Conservation (phyloP, 2,113 vertebrate species). For the Raja brachyura region DNA sequence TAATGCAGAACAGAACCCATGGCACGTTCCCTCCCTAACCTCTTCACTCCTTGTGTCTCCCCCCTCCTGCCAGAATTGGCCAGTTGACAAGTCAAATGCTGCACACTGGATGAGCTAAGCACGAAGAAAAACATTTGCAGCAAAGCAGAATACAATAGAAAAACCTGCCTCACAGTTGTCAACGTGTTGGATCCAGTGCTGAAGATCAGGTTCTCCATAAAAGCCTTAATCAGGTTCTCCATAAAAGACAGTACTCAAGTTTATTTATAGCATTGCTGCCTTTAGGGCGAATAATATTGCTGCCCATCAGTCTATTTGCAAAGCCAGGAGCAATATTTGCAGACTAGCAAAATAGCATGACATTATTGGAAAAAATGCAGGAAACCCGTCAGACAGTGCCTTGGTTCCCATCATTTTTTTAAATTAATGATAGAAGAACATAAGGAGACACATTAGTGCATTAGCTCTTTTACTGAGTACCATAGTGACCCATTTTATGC, state of each 20-base stretch:
- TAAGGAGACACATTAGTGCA: background rate
- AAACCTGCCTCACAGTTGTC: background rate
- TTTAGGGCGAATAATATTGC: background rate
- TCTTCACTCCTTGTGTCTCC: background rate
- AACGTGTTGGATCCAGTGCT: background rate
- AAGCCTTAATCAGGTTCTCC: background rate
- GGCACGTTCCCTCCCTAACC: background rate
- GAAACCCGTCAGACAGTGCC: constrained; percentile 18
- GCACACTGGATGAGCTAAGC: background rate
- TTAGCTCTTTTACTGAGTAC: background rate
- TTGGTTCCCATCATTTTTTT: background rate
- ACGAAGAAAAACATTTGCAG: background rate
- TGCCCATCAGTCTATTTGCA: background rate
- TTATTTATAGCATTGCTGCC: background rate
- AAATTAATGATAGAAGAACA: constrained; percentile 13
- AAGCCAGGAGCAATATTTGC: background rate
- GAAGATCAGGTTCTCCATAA: background rate
- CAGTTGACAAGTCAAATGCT: background rate
- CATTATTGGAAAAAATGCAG: constrained; percentile 12
- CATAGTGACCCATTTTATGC: background rate
- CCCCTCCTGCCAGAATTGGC: background rate
- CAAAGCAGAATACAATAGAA: background rate
- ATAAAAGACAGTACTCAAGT: background rate
- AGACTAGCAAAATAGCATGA: background rate
- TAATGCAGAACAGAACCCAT: background rate